Evolutionary conservation across 2,113 vertebrate genomes (phyloP).

Genomic region (Macroglossus sobrinus): DNA sequence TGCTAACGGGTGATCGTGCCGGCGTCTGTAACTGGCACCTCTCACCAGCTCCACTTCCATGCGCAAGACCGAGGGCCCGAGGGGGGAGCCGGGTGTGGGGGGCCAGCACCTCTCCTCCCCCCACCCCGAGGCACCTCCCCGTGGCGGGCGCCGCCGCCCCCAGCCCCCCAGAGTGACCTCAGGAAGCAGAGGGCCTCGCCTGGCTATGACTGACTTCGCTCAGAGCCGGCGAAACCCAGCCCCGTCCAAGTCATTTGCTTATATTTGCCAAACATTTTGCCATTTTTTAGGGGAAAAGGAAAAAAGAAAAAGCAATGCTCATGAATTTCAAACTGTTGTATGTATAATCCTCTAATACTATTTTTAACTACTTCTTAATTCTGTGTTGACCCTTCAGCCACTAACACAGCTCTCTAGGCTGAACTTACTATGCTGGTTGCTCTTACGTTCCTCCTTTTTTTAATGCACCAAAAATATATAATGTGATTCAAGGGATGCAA

Average conservation of each 20-base stretch:
- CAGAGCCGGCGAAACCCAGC: conserved; percentile 74
- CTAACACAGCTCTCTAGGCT: conserved; percentile 73
- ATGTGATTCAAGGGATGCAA: conserved; percentile 80
- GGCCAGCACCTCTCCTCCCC: neutral
- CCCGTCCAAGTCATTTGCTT: conserved; percentile 78
- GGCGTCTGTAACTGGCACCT: conserved; percentile 58
- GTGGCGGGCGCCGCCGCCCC: conserved; percentile 51
- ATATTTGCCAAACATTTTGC: conserved; percentile 82
- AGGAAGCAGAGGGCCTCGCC: conserved; percentile 61
- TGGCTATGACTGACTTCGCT: conserved; percentile 71
- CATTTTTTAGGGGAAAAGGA: conserved; percentile 66
- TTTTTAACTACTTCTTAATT: conserved; percentile 72
- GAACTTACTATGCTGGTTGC: conserved; percentile 61
- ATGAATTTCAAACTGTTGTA: conserved; percentile 78
- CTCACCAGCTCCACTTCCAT: conserved; percentile 77
- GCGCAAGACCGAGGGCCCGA: conserved; percentile 72
- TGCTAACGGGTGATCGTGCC: conserved; percentile 65
- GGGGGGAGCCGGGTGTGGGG: neutral
- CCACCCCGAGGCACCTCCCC: neutral
- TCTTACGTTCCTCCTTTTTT: conserved; percentile 65
- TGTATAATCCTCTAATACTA: conserved; percentile 74
- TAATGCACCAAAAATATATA: conserved; percentile 77
- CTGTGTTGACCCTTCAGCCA: conserved; percentile 77
- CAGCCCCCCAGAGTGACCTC: conserved; percentile 74
- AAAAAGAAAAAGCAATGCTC: conserved; percentile 52